These are phyloP conservation scores for Drosophila anomalata DNA, from an alignment of 2,888 invertebrate genomes.

Conservation along the genomic window DNA sequence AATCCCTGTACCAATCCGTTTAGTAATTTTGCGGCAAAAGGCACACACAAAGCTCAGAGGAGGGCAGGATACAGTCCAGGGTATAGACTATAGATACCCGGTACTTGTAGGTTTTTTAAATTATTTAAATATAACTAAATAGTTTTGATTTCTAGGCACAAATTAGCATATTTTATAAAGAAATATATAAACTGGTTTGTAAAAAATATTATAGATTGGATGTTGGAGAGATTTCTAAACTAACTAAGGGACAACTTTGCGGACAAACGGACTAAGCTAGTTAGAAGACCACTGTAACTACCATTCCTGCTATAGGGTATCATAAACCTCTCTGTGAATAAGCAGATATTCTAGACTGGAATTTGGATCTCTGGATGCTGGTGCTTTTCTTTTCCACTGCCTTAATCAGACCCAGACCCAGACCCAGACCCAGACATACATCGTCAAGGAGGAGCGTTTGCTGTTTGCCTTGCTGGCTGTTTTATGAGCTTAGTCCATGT, in stretches of 20 bases:
- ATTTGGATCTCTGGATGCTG: background rate
- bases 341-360: background rate
- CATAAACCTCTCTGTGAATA: no score
- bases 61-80: background rate
- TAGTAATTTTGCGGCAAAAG: constrained; percentile 20
- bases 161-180: no score
- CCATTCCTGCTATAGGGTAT: no score
- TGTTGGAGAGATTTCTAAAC: no score
- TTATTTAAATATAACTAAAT: no score
- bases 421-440: background rate
- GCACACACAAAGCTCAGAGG: background rate
- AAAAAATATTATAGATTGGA: no score
- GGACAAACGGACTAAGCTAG: no score
- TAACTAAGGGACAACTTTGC: no score
- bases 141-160: no score
- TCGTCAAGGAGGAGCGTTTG: constrained; percentile 24
- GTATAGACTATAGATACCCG: background rate
- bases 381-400: constrained; percentile 24
- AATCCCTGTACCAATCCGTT: constrained; percentile 14
- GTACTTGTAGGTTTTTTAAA: background rate
- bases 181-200: no score
- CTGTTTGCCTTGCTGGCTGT: constrained; percentile 42
- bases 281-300: no score
- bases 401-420: constrained; percentile 42
- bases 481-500: constrained; percentile 51